Conservation (phyloP, 2,113 vertebrate genomes). For the Gavialis gangeticus region DNA sequence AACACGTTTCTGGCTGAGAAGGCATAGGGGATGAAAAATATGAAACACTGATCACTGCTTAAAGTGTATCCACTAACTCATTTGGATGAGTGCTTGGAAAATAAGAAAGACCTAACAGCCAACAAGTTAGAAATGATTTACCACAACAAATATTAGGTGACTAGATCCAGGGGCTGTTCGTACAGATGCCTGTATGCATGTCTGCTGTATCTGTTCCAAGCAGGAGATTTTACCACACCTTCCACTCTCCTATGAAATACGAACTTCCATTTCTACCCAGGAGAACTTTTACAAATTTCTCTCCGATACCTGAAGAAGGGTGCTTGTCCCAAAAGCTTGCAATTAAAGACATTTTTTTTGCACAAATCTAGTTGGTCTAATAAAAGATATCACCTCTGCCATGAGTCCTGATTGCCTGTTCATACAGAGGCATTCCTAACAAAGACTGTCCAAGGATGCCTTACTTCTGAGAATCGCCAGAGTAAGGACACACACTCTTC, state of each 20-base stretch:
- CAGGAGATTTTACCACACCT: too few relatives aligned
- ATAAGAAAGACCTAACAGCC: not conserved
- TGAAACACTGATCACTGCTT: accelerated
- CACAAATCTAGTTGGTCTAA: too few relatives aligned
- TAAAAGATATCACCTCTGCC: too few relatives aligned
- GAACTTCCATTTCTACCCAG: too few relatives aligned
- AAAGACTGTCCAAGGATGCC: not conserved
- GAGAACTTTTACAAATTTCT: too few relatives aligned
- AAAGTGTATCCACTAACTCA: accelerated
- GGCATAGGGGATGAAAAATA: not conserved
- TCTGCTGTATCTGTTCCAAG: too few relatives aligned
- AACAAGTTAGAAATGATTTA: not conserved
- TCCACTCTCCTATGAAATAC: too few relatives aligned
- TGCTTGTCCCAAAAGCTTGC: too few relatives aligned
- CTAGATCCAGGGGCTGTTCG: not conserved
- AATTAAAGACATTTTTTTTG: too few relatives aligned
- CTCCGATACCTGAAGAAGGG: too few relatives aligned
- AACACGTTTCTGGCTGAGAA: not conserved
- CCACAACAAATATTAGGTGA: not conserved
- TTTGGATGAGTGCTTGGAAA: accelerated
- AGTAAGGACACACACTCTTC: not conserved
- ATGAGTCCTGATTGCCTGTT: too few relatives aligned
- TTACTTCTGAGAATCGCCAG: not conserved
- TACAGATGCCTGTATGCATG: not conserved
- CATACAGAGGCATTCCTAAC: not conserved